phyloP scores from a whole-genome alignment of 2,888 invertebrate genomes.

The Helleia helle region DNA sequence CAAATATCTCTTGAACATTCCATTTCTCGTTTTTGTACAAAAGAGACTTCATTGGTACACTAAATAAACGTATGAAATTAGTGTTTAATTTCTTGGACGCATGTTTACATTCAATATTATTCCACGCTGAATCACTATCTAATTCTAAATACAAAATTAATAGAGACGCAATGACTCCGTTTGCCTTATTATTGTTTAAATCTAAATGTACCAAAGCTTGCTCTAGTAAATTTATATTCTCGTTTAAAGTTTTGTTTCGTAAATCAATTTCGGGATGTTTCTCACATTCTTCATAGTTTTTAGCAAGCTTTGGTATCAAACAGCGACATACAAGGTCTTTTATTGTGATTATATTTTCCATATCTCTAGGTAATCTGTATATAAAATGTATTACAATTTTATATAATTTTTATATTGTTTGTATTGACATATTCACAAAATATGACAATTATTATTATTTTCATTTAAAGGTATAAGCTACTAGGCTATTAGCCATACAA shows the following conservation, averaged over 20 bases:
- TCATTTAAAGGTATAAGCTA: no score
- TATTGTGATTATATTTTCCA: conserved; percentile 16
- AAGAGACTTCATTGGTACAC: conserved; percentile 31
- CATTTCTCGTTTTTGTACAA: conserved; percentile 28
- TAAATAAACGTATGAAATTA: conserved; percentile 33
- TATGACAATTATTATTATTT: no score
- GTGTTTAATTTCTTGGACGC: conserved; percentile 32
- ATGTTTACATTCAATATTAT: conserved; percentile 29
- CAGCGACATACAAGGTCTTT: conserved; percentile 26
- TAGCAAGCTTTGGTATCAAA: conserved; percentile 39
- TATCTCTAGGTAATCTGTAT: conserved; percentile 1
- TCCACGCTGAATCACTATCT: conserved; percentile 37
- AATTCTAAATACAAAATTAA: conserved; percentile 45
- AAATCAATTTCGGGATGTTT: conserved; percentile 38
- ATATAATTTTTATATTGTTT: conserved; percentile 25
- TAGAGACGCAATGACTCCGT: conserved; percentile 32
- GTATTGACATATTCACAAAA: no score
- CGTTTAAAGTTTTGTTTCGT: conserved; percentile 32
- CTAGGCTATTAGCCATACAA: no score
- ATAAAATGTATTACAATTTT: conserved; percentile 11
- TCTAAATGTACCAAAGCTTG: conserved; percentile 32
- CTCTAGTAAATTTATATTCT: conserved; percentile 31
- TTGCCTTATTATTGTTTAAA: conserved; percentile 26
- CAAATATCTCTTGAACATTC: conserved; percentile 43
- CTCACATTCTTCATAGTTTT: conserved; percentile 38